Conservation (phyloP, 2,113 vertebrate genomes). For the Todiramphus chloris region DNA sequence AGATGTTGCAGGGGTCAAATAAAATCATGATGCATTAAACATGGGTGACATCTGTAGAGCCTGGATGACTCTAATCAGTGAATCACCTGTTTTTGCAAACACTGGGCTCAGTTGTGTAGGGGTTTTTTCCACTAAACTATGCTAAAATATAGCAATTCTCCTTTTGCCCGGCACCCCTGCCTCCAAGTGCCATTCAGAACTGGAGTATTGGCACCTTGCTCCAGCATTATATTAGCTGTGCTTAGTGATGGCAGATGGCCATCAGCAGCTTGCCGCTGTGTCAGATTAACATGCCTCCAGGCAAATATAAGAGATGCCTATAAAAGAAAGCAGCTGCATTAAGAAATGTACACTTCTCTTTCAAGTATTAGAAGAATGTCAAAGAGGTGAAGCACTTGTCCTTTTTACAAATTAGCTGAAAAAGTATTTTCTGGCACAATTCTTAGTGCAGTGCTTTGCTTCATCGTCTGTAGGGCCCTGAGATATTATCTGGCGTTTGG, state of each 20-base stretch:
- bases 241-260: neutral
- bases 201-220: neutral
- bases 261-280: neutral
- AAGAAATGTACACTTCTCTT: neutral
- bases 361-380: constrained; percentile 42
- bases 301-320: neutral
- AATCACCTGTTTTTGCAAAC: neutral
- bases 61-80: neutral
- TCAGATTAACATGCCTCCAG: neutral
- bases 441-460: neutral
- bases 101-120: neutral
- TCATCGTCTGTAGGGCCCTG: neutral
- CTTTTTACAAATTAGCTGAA: constrained; percentile 15
- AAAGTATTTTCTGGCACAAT: constrained; percentile 29
- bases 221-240: neutral
- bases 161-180: rapidly evolving
- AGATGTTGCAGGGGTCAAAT: neutral
- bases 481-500: constrained; percentile 5
- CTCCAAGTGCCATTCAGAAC: neutral
- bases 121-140: neutral
- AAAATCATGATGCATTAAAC: neutral
- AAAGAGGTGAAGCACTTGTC: constrained; percentile 16
- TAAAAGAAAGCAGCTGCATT: constrained; percentile 20
- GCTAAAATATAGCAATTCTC: neutral
- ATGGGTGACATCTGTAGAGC: neutral